A percentile compares a stretch with the other conserved stretches of the same genome.
Evolutionary conservation across 2,888 invertebrate genomes (phyloP).

Genomic region (Patella pellucida): DNA sequence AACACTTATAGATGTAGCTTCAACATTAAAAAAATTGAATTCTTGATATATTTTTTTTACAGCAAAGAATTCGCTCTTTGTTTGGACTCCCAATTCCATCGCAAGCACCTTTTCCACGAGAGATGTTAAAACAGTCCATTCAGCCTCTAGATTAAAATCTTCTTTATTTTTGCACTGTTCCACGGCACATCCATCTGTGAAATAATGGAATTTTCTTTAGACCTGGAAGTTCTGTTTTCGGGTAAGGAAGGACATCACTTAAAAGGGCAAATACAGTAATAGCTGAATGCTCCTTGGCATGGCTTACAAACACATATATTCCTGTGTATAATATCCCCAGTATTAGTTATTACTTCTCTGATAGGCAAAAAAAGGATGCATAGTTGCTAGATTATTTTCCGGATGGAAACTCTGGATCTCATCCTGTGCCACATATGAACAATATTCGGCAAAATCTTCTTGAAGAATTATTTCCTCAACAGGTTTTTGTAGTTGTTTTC

Average conservation of each 20-base stretch:
- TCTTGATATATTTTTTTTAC: neutral
- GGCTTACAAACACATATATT: slow-evolving; percentile 12
- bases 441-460: slow-evolving; percentile 19
- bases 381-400: slow-evolving; percentile 11
- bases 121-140: slow-evolving; percentile 9
- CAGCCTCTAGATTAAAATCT: neutral
- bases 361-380: slow-evolving; percentile 19
- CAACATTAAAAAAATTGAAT: slow-evolving; percentile 9
- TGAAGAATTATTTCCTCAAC: too few relatives aligned
- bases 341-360: neutral
- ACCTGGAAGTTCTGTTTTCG: slow-evolving; percentile 7
- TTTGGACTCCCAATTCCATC: slow-evolving; percentile 19
- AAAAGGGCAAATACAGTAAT: slow-evolving; percentile 13
- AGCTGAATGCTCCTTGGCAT: slow-evolving; percentile 12
- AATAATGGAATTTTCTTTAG: slow-evolving; percentile 17
- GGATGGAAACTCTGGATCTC: slow-evolving; percentile 16
- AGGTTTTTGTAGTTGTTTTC: too few relatives aligned
- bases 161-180: slow-evolving; percentile 18
- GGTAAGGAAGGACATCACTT: neutral
- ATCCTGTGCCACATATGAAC: slow-evolving; percentile 13
- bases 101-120: slow-evolving; percentile 15
- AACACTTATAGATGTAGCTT: neutral
- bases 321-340: neutral
- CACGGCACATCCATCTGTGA: slow-evolving; percentile 13
- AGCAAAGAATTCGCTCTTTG: neutral